Conservation (phyloP, 2,888 invertebrate genomes). For the Cantharis rufa region DNA sequence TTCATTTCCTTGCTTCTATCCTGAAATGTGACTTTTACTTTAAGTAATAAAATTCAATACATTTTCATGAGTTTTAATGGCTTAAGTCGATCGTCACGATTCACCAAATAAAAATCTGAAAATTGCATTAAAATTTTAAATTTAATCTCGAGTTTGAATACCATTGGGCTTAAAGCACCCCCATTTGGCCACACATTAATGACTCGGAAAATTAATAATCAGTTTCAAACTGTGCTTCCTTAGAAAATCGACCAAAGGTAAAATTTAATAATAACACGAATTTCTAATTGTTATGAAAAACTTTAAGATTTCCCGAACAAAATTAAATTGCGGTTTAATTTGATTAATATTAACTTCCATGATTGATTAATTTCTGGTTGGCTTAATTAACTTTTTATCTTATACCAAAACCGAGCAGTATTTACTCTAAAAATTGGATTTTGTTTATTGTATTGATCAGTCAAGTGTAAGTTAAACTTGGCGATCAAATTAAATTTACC, state of each 20-base stretch:
- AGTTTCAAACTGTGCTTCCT: conserved; percentile 6
- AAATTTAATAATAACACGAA: not conserved
- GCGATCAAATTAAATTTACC: not conserved
- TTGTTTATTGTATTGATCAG: not conserved
- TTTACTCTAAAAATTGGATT: not conserved
- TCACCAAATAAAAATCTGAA: not conserved
- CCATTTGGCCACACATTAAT: conserved; percentile 13
- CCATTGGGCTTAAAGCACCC: not conserved
- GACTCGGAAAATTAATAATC: conserved; percentile 22
- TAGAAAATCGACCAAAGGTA: conserved; percentile 10
- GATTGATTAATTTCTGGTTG: not conserved
- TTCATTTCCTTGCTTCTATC: conserved; percentile 27
- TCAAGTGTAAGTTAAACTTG: not conserved
- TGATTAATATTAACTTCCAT: not conserved
- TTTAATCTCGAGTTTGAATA: not conserved
- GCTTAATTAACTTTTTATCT: not conserved
- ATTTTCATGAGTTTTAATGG: conserved; percentile 16
- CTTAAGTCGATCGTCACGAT: not conserved
- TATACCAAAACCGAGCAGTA: not conserved
- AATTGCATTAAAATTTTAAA: not conserved
- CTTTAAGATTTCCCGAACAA: not conserved
- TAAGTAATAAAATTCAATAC: conserved; percentile 25
- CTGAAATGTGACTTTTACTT: conserved; percentile 24
- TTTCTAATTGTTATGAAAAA: not conserved
- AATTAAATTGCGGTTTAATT: not conserved